A percentile compares a stretch with the other conserved stretches of the same genome.
These are phyloP conservation scores for Kradibia gibbosae DNA, from an alignment of 1,140 invertebrate genomes.

Conservation along the genomic window DNA sequence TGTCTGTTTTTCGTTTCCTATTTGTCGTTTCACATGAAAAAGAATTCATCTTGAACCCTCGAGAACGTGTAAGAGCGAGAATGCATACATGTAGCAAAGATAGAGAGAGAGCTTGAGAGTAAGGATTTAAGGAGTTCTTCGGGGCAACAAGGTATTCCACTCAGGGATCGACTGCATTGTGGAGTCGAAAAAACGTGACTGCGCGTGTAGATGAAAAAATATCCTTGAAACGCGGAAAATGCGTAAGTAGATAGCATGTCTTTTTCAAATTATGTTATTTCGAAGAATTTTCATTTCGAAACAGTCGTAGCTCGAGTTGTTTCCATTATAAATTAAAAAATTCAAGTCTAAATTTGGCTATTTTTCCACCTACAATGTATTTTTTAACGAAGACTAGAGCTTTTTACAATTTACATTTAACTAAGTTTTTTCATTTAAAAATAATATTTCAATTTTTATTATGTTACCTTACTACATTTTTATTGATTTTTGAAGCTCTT, in stretches of 20 bases:
- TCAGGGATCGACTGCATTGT: slow-evolving; percentile 27
- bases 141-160: slow-evolving; percentile 50
- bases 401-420: too few relatives aligned
- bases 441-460: too few relatives aligned
- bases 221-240: background rate
- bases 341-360: too few relatives aligned
- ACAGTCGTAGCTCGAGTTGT: too few relatives aligned
- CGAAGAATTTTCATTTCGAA: background rate
- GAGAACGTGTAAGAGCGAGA: background rate
- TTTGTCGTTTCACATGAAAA: slow-evolving; percentile 37
- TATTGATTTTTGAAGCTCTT: too few relatives aligned
- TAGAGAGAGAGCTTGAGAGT: too few relatives aligned
- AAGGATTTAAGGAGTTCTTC: slow-evolving; percentile 17
- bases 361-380: too few relatives aligned
- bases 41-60: slow-evolving; percentile 40
- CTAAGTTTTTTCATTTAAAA: too few relatives aligned
- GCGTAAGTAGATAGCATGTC: background rate
- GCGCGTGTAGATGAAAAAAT: background rate
- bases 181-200: background rate
- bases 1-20: background rate
- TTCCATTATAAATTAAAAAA: too few relatives aligned
- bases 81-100: slow-evolving; percentile 3
- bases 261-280: slow-evolving; percentile 13
- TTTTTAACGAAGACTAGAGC: too few relatives aligned
- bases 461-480: too few relatives aligned